Percentiles rank a stretch among this genome's conserved stretches.
phyloP scores from a whole-genome alignment of 92 coral and sea anemone species.

The Palythoa grandiflora region DNA sequence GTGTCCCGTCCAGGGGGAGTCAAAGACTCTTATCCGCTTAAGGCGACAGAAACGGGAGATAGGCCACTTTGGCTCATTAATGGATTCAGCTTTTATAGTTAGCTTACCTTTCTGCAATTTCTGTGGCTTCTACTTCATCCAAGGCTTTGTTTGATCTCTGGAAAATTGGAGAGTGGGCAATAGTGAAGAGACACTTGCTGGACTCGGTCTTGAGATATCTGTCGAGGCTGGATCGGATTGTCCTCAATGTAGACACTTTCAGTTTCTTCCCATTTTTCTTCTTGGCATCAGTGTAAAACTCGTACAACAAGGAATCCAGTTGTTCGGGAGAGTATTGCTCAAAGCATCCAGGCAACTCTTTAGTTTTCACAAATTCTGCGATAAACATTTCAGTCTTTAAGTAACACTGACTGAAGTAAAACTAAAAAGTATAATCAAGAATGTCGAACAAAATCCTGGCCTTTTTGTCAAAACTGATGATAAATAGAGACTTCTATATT shows the following conservation, averaged over 20 bases:
- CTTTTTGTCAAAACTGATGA: too few relatives aligned
- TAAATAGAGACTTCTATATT: too few relatives aligned
- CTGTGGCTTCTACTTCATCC: slow-evolving; percentile 60
- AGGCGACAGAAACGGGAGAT: too few relatives aligned
- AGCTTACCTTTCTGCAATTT: slow-evolving; percentile 66
- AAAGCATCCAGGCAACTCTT: slow-evolving; percentile 66
- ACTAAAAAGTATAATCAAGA: too few relatives aligned
- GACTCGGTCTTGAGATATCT: slow-evolving; percentile 77
- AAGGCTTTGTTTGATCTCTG: slow-evolving; percentile 54
- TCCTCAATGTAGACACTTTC: slow-evolving; percentile 81
- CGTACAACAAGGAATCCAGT: slow-evolving; percentile 73
- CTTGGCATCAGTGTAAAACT: slow-evolving; percentile 81
- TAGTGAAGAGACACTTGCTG: slow-evolving; percentile 69
- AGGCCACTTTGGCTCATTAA: too few relatives aligned
- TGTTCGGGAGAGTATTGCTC: slow-evolving; percentile 77
- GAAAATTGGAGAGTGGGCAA: slow-evolving; percentile 62
- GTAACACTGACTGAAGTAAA: too few relatives aligned
- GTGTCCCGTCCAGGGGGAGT: too few relatives aligned
- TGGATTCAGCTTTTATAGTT: too few relatives aligned
- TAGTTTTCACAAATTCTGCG: slow-evolving; percentile 75
- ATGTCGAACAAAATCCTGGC: too few relatives aligned
- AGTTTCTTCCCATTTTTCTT: slow-evolving; percentile 78
- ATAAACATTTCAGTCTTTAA: not conserved
- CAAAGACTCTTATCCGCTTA: too few relatives aligned
- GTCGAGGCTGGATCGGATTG: slow-evolving; percentile 84